Percentiles rank a stretch among this genome's conserved stretches.
Evolutionary conservation across 2,113 vertebrate species (phyloP).

Genomic region (Hiodon tergisus): DNA sequence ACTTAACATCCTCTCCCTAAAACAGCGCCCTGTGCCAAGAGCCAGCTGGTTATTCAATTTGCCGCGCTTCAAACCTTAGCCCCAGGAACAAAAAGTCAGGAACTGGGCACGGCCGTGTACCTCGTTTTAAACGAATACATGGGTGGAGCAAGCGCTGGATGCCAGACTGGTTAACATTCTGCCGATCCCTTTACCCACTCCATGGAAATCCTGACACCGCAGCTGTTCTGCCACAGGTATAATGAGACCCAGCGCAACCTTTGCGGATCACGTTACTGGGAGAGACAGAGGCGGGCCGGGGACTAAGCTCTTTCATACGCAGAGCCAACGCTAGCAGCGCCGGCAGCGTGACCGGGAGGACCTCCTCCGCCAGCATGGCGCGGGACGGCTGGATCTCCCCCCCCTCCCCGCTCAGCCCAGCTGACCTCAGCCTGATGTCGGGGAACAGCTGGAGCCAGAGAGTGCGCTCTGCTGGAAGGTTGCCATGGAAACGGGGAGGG

Average conservation of each 20-base stretch:
- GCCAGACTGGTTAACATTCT: not conserved
- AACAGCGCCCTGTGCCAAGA: not conserved
- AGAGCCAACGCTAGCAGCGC: no score
- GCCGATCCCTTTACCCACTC: not conserved
- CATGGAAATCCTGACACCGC: no score
- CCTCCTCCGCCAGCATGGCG: not conserved
- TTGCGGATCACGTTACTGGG: not conserved
- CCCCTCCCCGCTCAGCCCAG: conserved; percentile 34
- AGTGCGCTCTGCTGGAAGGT: not conserved
- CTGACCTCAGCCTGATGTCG: conserved; percentile 57
- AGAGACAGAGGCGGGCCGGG: not conserved
- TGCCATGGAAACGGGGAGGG: not conserved
- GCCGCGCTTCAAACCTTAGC: no score
- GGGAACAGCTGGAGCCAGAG: conserved; percentile 57
- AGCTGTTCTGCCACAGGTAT: not conserved
- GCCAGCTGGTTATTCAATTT: no score
- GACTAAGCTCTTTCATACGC: not conserved
- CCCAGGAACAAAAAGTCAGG: not conserved
- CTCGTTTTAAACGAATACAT: not conserved
- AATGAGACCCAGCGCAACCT: not conserved
- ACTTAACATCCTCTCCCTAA: not conserved
- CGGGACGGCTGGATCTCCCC: not conserved
- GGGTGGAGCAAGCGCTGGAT: not conserved
- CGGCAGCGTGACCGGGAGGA: no score
- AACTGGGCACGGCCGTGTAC: not conserved